Evolutionary conservation across 2,797 vertebrate genomes (phyloP).

Genomic region (Gymnoscopelus braueri): DNA sequence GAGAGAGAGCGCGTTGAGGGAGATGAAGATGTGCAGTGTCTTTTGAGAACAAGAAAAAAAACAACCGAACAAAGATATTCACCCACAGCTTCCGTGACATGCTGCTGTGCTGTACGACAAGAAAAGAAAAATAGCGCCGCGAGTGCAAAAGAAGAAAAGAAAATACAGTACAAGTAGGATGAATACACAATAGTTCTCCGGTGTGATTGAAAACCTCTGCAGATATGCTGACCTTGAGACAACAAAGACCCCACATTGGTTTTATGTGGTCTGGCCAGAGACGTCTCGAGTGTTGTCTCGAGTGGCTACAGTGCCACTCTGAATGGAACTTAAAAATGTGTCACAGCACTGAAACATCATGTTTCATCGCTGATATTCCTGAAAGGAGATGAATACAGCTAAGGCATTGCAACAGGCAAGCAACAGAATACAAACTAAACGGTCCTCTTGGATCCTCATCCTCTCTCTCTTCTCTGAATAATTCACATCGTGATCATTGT

Average conservation of each 20-base stretch:
- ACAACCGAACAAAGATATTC: constrained; percentile 6
- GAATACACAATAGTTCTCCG: constrained; percentile 16
- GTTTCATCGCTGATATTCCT: constrained; percentile 26
- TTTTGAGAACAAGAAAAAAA: constrained; percentile 13
- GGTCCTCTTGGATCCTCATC: constrained; percentile 17
- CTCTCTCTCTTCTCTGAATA: constrained; percentile 30
- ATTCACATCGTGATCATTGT: constrained; percentile 41
- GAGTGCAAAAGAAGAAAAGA: constrained; percentile 13
- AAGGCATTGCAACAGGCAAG: no score
- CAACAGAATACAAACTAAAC: background rate
- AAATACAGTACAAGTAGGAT: background rate
- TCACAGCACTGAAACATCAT: background rate
- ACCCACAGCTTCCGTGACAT: background rate
- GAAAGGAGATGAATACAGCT: constrained; percentile 9
- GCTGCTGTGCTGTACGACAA: background rate
- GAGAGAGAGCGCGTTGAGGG: background rate
- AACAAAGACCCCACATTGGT: constrained; percentile 19
- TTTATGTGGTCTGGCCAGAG: background rate
- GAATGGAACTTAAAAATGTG: constrained; percentile 24
- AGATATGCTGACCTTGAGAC: constrained; percentile 20
- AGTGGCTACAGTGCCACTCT: background rate
- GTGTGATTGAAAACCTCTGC: constrained; percentile 13
- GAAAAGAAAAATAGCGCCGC: constrained; percentile 11
- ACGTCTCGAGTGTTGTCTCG: background rate
- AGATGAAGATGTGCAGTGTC: constrained; percentile 5